These are phyloP conservation scores for Archivesica marissinica DNA, from an alignment of 1,140 invertebrate genomes.

Conservation along the genomic window DNA sequence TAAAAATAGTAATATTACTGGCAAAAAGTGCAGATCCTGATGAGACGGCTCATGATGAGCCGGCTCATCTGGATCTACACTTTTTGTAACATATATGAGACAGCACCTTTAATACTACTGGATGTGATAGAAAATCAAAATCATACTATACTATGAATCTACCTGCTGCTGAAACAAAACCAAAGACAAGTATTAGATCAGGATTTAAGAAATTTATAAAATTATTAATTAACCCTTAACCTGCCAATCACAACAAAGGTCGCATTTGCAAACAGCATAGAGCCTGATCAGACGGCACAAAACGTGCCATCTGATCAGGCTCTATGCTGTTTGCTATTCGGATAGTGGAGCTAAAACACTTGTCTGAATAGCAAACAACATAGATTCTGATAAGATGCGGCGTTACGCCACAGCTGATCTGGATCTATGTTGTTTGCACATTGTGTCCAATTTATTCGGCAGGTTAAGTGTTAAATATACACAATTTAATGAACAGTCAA, in stretches of 20 bases:
- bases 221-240: too few relatives aligned
- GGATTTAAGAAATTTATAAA: too few relatives aligned
- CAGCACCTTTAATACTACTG: background rate
- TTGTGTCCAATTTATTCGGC: too few relatives aligned
- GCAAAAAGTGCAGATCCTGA: too few relatives aligned
- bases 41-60: too few relatives aligned
- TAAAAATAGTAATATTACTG: background rate
- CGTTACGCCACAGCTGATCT: too few relatives aligned
- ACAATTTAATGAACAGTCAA: too few relatives aligned
- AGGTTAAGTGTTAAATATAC: too few relatives aligned
- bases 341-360: background rate
- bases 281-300: background rate
- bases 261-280: background rate
- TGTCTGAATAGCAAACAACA: background rate
- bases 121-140: background rate
- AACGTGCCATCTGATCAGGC: background rate
- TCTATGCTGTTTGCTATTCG: background rate
- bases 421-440: too few relatives aligned
- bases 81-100: background rate
- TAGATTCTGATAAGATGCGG: background rate
- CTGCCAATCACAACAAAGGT: background rate
- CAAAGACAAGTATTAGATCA: conserved; percentile 27
- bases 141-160: conserved; percentile 41
- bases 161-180: conserved; percentile 58
- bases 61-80: too few relatives aligned